phyloP scores from a whole-genome alignment of 1,140 invertebrate species.

The Meloidogyne floridensis region DNA sequence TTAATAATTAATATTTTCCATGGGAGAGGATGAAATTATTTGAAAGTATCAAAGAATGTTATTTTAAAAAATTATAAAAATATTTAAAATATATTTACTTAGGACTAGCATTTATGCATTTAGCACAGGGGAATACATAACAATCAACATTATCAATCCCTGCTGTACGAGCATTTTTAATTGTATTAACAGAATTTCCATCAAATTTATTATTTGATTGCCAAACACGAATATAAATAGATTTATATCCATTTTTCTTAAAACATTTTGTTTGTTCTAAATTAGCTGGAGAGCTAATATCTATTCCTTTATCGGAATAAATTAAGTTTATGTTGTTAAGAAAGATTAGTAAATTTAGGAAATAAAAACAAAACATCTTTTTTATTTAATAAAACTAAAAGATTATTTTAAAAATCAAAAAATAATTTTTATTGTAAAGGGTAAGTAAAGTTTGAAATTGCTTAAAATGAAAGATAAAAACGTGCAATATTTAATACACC shows the following conservation, averaged over 20 bases:
- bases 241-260: slow-evolving; percentile 28
- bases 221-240: slow-evolving; percentile 41
- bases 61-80: neutral
- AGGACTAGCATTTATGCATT: neutral
- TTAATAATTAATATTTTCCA: too few species aligned
- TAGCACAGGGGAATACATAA: slow-evolving; percentile 38
- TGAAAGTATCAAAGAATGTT: too few species aligned
- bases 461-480: too few species aligned
- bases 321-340: neutral
- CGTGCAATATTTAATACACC: too few species aligned
- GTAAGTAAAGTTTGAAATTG: too few species aligned
- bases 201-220: slow-evolving; percentile 35
- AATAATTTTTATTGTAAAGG: too few species aligned
- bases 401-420: too few species aligned
- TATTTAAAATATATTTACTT: neutral
- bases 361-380: neutral
- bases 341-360: neutral
- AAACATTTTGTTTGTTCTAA: slow-evolving; percentile 30
- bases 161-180: slow-evolving; percentile 34
- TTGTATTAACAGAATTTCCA: slow-evolving; percentile 33
- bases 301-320: slow-evolving; percentile 13
- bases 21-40: too few species aligned
- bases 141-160: slow-evolving; percentile 37
- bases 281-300: slow-evolving; percentile 9
- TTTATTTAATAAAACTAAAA: neutral